Evolutionary conservation across 1,140 invertebrate species (phyloP).

Genomic region (Araneus ventricosus): DNA sequence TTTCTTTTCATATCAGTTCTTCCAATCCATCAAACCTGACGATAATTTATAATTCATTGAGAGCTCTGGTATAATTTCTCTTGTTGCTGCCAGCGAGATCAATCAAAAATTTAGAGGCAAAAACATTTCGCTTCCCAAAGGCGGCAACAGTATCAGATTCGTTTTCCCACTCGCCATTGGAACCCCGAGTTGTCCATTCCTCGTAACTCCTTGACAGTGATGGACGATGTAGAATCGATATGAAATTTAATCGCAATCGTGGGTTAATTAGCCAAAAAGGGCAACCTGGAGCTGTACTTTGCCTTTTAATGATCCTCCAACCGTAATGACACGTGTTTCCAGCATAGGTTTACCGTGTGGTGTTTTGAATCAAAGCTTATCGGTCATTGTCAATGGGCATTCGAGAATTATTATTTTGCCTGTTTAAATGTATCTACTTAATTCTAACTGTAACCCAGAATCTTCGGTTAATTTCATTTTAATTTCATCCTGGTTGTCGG

Average conservation of each 20-base stretch:
- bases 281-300: not conserved
- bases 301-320: not conserved
- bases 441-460: not conserved
- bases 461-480: not conserved
- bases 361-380: constrained; percentile 25
- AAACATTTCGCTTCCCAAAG: constrained; percentile 1
- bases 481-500: not conserved
- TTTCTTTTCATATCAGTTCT: constrained; percentile 23
- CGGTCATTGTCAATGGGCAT: constrained; percentile 48
- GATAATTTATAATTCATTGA: constrained; percentile 56
- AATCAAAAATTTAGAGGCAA: constrained; percentile 62
- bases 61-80: constrained; percentile 48
- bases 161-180: not conserved
- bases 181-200: not conserved
- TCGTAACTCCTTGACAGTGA: constrained; percentile 23
- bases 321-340: not conserved
- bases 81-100: constrained; percentile 48
- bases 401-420: not conserved
- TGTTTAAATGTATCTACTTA: not conserved
- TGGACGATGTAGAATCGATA: constrained; percentile 23
- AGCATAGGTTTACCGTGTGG: not conserved
- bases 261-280: constrained; percentile 44
- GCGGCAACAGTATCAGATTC: constrained; percentile 11
- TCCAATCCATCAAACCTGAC: constrained; percentile 57
- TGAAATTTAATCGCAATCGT: constrained; percentile 45